A percentile compares a stretch with the other conserved stretches of the same genome.
Conservation (phyloP, 1,140 invertebrate genomes). For the Cotesia vestalis region DNA sequence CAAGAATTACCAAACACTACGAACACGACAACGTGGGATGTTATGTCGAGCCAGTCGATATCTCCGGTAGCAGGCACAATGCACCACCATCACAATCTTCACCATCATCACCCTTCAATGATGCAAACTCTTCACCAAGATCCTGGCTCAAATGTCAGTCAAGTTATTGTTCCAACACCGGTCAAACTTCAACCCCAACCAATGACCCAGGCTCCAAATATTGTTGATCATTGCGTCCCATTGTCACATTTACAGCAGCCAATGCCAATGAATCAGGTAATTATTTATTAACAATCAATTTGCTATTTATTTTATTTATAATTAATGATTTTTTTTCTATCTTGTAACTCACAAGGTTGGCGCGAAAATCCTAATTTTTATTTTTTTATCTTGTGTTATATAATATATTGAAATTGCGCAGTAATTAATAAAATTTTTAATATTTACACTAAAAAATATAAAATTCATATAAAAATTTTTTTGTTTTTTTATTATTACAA, state of each 20-base stretch:
- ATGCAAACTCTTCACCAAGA: slow-evolving; percentile 51
- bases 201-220: slow-evolving; percentile 51
- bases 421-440: background rate
- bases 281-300: slow-evolving; percentile 24
- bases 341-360: too few species aligned
- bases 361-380: too few species aligned
- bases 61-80: slow-evolving; percentile 51
- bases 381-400: too few species aligned
- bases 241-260: slow-evolving; percentile 53
- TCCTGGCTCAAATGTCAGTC: slow-evolving; percentile 53
- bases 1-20: slow-evolving; percentile 63
- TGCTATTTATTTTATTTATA: background rate
- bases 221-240: slow-evolving; percentile 54
- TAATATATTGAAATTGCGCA: too few species aligned
- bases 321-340: background rate
- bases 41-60: slow-evolving; percentile 54
- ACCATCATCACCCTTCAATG: slow-evolving; percentile 48
- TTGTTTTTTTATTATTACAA: slow-evolving; percentile 25
- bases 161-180: slow-evolving; percentile 67
- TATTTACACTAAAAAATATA: too few species aligned
- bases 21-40: slow-evolving; percentile 64
- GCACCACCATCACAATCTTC: slow-evolving; percentile 49
- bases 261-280: slow-evolving; percentile 65
- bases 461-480: background rate
- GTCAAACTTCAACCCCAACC: slow-evolving; percentile 65